A percentile compares a stretch with the other conserved stretches of the same genome.
Evolutionary conservation across 2,888 invertebrate species (phyloP).

Genomic region (Rapana venosa): DNA sequence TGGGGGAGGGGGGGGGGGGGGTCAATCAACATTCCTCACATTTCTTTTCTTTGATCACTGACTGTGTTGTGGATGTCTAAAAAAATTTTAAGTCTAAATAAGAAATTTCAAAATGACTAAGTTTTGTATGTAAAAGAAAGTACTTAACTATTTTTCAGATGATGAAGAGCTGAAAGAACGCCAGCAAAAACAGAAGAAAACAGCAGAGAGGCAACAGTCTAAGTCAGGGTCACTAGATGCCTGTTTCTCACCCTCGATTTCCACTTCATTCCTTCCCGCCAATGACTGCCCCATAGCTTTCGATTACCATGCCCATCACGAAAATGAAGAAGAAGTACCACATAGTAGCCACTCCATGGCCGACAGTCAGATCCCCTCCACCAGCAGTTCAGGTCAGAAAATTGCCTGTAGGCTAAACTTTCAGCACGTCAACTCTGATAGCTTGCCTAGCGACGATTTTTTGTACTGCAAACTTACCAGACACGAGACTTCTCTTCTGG

Average conservation of each 20-base stretch:
- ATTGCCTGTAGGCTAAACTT: not conserved
- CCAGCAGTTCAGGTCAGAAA: not conserved
- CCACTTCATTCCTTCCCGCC: not conserved
- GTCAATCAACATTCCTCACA: not conserved
- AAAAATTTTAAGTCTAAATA: no score
- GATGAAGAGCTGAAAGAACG: not conserved
- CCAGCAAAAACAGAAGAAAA: not conserved
- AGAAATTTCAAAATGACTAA: no score
- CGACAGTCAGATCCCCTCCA: not conserved
- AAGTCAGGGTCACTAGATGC: not conserved
- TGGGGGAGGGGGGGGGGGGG: not conserved
- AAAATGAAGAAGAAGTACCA: not conserved
- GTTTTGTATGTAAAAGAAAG: no score
- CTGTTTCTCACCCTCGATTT: not conserved
- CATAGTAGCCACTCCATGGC: not conserved
- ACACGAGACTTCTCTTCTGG: slow-evolving; percentile 1
- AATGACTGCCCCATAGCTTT: not conserved
- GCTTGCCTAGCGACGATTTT: not conserved
- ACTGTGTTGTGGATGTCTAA: no score
- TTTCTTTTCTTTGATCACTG: not conserved
- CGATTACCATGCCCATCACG: no score
- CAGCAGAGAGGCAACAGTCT: not conserved
- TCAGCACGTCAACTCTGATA: not conserved
- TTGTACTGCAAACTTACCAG: slow-evolving; percentile 29
- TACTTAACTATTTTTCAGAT: not conserved